Percentiles rank a stretch among this genome's conserved stretches.
Conservation (phyloP, 2,888 invertebrate genomes). For the Chloroclysta siterata region DNA sequence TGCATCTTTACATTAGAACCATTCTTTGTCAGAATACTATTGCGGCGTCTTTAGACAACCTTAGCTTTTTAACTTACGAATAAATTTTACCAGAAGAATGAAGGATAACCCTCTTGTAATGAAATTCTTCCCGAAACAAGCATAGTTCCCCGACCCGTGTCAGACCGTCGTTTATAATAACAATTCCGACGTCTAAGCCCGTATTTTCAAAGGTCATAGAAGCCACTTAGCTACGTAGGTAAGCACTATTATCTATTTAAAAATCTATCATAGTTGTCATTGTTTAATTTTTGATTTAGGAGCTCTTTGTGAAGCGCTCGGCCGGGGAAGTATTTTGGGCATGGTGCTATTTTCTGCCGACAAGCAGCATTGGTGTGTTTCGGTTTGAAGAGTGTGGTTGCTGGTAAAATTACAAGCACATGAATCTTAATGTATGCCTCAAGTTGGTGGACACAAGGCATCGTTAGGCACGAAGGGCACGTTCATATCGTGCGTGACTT, state of each 20-base stretch:
- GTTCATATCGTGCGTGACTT: too few relatives aligned
- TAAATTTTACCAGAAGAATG: constrained; percentile 5
- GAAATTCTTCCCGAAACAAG: constrained; percentile 43
- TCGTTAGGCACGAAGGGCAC: too few relatives aligned
- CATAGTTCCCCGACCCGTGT: constrained; percentile 44
- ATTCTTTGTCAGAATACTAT: neutral
- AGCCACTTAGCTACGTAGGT: neutral
- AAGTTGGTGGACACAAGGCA: too few relatives aligned
- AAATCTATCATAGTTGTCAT: too few relatives aligned
- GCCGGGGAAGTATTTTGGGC: too few relatives aligned
- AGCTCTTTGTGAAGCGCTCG: too few relatives aligned
- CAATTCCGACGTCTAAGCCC: constrained; percentile 34
- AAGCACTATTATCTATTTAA: neutral
- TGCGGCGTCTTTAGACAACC: neutral
- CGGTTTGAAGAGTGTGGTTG: too few relatives aligned
- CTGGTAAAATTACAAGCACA: too few relatives aligned
- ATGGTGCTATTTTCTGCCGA: too few relatives aligned
- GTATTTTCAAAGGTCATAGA: neutral
- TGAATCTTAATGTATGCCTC: too few relatives aligned
- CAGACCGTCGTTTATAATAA: constrained; percentile 45
- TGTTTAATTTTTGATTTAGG: too few relatives aligned
- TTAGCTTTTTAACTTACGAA: neutral
- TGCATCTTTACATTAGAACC: neutral
- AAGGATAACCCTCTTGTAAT: constrained; percentile 42
- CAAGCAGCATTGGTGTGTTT: too few relatives aligned